Evolutionary conservation across 2,888 invertebrate species (phyloP).

Genomic region (Tortricodes alternella): DNA sequence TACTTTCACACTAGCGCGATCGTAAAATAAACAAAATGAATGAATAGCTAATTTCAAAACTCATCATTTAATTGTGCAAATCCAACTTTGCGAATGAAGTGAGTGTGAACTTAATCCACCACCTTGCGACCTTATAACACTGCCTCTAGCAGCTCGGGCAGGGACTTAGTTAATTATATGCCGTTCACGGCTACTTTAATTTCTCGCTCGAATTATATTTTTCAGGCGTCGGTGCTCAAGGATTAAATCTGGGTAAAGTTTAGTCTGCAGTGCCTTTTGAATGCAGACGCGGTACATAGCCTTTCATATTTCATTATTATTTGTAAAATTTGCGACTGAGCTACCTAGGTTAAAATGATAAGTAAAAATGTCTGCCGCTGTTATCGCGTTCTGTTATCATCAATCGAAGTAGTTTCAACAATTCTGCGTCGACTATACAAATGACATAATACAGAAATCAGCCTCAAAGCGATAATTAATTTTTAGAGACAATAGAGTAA

Average conservation of each 20-base stretch:
- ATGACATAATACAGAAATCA: too few species aligned
- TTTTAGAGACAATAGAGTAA: too few species aligned
- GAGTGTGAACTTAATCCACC: slow-evolving; percentile 46
- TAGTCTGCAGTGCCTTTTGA: slow-evolving; percentile 58
- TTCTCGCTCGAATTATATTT: slow-evolving; percentile 74
- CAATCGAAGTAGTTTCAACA: too few species aligned
- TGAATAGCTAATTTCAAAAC: slow-evolving; percentile 13
- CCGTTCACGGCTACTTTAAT: slow-evolving; percentile 78
- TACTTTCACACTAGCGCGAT: not conserved
- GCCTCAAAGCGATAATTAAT: too few species aligned
- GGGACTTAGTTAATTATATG: slow-evolving; percentile 76
- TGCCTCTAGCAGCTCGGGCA: slow-evolving; percentile 39
- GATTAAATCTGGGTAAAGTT: slow-evolving; percentile 65
- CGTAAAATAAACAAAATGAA: slow-evolving; percentile 4
- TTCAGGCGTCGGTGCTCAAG: slow-evolving; percentile 60
- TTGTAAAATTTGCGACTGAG: slow-evolving; percentile 36
- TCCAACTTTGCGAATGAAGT: slow-evolving; percentile 47
- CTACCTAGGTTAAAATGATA: not conserved
- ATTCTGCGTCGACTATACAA: too few species aligned
- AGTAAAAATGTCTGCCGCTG: too few species aligned
- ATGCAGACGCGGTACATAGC: slow-evolving; percentile 53
- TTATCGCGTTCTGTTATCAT: too few species aligned
- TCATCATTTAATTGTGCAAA: slow-evolving; percentile 59
- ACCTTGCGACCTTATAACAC: slow-evolving; percentile 56
- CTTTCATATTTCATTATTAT: slow-evolving; percentile 46